These are phyloP conservation scores for Branchinecta lindahli DNA, from an alignment of 1,140 invertebrate species.

Conservation along the genomic window DNA sequence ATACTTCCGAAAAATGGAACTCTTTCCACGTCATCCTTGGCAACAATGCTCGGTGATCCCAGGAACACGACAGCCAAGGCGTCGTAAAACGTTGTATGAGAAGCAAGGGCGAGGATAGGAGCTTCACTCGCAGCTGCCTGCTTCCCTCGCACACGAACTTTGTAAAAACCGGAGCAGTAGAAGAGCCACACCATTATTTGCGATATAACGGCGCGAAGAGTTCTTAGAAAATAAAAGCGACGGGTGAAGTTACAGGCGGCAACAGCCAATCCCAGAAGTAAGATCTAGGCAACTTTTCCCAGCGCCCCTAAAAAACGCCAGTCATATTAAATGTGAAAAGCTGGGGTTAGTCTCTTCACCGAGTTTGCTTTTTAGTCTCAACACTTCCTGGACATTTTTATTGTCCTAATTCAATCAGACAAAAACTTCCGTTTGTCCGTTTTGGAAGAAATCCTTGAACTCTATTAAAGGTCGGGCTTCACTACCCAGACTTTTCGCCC, in stretches of 20 bases:
- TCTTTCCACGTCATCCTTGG: slow-evolving; percentile 58
- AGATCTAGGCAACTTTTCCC: background rate
- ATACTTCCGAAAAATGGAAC: slow-evolving; percentile 78
- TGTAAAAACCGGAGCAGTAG: slow-evolving; percentile 60
- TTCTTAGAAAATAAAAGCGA: slow-evolving; percentile 27
- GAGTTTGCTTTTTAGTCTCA: too few relatives aligned
- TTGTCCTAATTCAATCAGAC: too few relatives aligned
- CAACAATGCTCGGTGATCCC: slow-evolving; percentile 68
- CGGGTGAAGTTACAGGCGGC: too few relatives aligned
- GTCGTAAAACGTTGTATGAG: slow-evolving; percentile 82
- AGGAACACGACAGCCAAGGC: slow-evolving; percentile 62
- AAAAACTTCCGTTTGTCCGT: too few relatives aligned
- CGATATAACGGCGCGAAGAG: slow-evolving; percentile 42
- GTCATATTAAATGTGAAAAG: too few relatives aligned
- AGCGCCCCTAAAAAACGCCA: too few relatives aligned
- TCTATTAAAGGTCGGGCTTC: too few relatives aligned
- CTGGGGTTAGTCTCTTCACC: too few relatives aligned
- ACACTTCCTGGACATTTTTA: too few relatives aligned
- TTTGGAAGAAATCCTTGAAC: too few relatives aligned
- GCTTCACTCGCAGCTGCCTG: slow-evolving; percentile 50
- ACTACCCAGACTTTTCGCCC: too few relatives aligned
- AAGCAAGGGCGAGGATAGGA: slow-evolving; percentile 68
- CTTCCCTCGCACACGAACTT: slow-evolving; percentile 48
- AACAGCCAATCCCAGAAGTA: background rate
- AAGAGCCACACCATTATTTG: slow-evolving; percentile 55